Conservation (phyloP, 2,113 vertebrate genomes). For the Fulmarus glacialis region DNA sequence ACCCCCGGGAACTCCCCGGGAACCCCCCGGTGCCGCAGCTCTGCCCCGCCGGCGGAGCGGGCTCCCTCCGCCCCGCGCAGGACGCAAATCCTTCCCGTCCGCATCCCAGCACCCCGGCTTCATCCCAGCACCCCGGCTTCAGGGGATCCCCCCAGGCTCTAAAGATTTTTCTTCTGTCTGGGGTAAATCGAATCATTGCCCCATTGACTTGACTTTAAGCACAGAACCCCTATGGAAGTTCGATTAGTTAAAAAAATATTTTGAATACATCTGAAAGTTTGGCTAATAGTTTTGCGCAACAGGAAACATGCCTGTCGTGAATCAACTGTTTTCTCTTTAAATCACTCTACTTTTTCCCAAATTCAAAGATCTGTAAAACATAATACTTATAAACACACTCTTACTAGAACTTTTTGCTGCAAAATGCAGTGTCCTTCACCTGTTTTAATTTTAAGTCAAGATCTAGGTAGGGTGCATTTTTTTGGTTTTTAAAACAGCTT, state of each 20-base stretch:
- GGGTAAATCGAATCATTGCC: background rate
- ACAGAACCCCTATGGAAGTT: background rate
- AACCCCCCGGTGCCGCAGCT: background rate
- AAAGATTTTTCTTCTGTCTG: background rate
- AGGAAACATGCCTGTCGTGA: background rate
- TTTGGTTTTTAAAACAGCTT: background rate
- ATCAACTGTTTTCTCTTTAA: background rate
- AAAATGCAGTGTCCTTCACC: background rate
- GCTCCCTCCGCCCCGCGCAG: background rate
- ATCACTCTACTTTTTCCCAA: background rate
- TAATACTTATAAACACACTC: background rate
- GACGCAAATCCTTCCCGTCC: background rate
- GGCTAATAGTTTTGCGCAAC: background rate
- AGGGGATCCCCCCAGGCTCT: background rate
- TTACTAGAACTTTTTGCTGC: background rate
- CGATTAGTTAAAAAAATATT: background rate
- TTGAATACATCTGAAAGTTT: background rate
- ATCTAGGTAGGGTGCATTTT: background rate
- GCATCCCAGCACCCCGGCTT: fast-evolving
- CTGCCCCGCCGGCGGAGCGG: background rate
- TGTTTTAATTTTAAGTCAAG: background rate
- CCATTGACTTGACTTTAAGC: too few relatives aligned
- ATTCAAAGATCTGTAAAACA: background rate
- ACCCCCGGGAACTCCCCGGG: background rate
- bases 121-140: fast-evolving